Evolutionary conservation across 2,888 invertebrate species (phyloP), one percentile per base, ranked within the genome.

Genomic region (Esperia sulphurella): DNA sequence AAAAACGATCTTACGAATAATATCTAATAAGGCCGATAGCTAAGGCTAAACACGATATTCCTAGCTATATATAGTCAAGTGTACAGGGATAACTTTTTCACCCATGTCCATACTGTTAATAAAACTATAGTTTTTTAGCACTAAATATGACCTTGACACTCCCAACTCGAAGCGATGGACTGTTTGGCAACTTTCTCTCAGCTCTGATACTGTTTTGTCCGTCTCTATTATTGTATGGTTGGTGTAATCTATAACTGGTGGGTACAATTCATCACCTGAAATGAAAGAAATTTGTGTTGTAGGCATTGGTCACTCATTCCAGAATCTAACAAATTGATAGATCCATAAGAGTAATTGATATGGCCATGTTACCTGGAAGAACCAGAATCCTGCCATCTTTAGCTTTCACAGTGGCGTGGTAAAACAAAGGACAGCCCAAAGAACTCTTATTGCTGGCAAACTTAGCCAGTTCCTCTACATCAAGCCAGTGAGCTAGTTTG

Each of bases 381-480:
- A 93, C 55, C 37, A 78, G 72, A 3, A 93, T 63, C 8, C 61
- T 38, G 21, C 94, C 94, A 86, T 95, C 92, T 46, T 80, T 87
- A 44, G 92, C 87, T 48, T 81, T 74, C 50, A 91, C 72, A 40
- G 66, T 58, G 1, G 93, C 79, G 45, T 95, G 93, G 60, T 91
- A 87, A 6, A 79, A 55, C 35, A 91, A 69, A 30, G 92, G 90
- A 51, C 87, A 80, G 38, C 93, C 93, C 43, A 84, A 68, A 43
- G 73, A 71, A 43, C 91, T 91, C 35, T 93, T 90, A 10, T 91
- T 68, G 38, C 81, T 71, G 0, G 94, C 92, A 75, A 94, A 94
- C 37, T 86, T 62, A 8, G 91, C 64, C 21, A 96, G 77, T 45
- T 91, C 68, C 3, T 92, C 89, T 43, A 94, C 74, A 42, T 91